Evolutionary conservation across 2,797 vertebrate species (phyloP).

Genomic region (Sebastes iracundus): DNA sequence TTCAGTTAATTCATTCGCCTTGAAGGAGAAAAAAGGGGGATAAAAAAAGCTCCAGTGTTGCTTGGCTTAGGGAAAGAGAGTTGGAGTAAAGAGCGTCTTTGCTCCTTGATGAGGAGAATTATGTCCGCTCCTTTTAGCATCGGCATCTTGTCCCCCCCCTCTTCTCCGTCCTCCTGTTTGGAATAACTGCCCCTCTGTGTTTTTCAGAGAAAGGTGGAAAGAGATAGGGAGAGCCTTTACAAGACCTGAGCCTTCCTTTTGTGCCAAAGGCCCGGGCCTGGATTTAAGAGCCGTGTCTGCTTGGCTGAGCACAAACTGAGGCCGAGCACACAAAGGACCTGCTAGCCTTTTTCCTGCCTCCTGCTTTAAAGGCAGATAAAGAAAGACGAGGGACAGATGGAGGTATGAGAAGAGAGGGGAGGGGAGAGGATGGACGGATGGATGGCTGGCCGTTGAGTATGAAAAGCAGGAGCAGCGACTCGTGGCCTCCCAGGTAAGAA

Average conservation of each 20-base stretch:
- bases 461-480: conserved; percentile 65
- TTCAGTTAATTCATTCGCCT: conserved; percentile 75
- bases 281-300: conserved; percentile 74
- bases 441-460: conserved; percentile 50
- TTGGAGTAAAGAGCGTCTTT: conserved; percentile 50
- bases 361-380: conserved; percentile 72
- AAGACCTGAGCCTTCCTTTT: conserved; percentile 71
- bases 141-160: conserved; percentile 41
- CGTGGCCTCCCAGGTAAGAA: conserved; percentile 74
- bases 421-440: conserved; percentile 33
- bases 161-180: conserved; percentile 45
- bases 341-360: conserved; percentile 72
- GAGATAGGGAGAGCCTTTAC: conserved; percentile 62
- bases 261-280: conserved; percentile 64
- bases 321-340: conserved; percentile 64
- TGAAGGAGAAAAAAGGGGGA: conserved; percentile 47
- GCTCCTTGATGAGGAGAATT: conserved; percentile 63
- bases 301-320: conserved; percentile 78
- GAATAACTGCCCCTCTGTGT: conserved; percentile 63
- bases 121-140: conserved; percentile 49
- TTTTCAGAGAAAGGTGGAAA: conserved; percentile 56
- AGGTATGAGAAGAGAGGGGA: conserved; percentile 57
- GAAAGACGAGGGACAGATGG: conserved; percentile 77
- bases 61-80: conserved; percentile 65
- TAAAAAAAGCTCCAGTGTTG: conserved; percentile 54